These are phyloP conservation scores for Thymallus thymallus DNA, from an alignment of 2,113 vertebrate genomes.

Conservation along the genomic window DNA sequence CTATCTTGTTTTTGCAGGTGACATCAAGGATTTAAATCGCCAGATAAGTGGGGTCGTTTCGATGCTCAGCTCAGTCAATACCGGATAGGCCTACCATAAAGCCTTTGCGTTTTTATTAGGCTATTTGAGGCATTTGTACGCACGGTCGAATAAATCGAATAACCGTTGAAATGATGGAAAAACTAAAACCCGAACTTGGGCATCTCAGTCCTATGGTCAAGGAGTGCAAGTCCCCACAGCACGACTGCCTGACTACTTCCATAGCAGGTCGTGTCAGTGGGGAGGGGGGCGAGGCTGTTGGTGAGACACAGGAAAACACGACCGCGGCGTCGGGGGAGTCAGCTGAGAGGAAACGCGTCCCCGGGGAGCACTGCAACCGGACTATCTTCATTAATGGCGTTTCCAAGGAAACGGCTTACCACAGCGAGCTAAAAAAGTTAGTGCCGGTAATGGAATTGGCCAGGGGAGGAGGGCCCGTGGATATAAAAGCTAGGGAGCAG, in stretches of 20 bases:
- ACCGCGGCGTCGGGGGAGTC: slow-evolving; percentile 43
- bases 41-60: neutral
- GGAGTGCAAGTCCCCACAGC: slow-evolving; percentile 54
- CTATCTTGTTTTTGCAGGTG: slow-evolving; percentile 1
- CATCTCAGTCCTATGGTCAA: slow-evolving; percentile 55
- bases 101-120: neutral
- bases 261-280: neutral
- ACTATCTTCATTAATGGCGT: slow-evolving; percentile 71
- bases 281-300: slow-evolving; percentile 41
- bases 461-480: slow-evolving; percentile 64
- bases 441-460: slow-evolving; percentile 80
- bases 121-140: neutral
- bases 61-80: neutral
- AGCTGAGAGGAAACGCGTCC: slow-evolving; percentile 58
- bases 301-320: slow-evolving; percentile 71
- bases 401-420: slow-evolving; percentile 80
- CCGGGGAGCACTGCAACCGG: slow-evolving; percentile 62
- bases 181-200: slow-evolving; percentile 63
- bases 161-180: slow-evolving; percentile 70
- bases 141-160: neutral
- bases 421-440: slow-evolving; percentile 55
- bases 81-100: neutral
- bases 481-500: slow-evolving; percentile 81
- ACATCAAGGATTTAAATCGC: neutral
- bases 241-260: slow-evolving; percentile 36